Evolutionary conservation across 53 echinoderm and acorn worm species (phyloP), one percentile per base, ranked within the genome.

Genomic region (Mesocentrotus franciscanus): DNA sequence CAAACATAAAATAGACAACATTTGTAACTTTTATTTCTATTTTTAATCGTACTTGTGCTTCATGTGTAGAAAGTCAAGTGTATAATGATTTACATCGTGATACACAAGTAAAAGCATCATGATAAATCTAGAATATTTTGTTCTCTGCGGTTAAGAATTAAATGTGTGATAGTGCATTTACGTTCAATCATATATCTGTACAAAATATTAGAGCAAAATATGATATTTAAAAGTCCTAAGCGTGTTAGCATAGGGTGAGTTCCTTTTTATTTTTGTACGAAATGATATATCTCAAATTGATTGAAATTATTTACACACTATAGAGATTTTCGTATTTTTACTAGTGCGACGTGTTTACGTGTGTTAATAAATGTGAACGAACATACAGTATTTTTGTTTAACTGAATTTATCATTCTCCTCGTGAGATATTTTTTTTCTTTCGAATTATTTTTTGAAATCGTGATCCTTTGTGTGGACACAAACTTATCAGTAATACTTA

Each of bases 221-320:
- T 87, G 87, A 58, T 20, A 87, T 58, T 87, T 87, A 27, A 87
- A 59, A 87, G 87, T 87, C 58, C 87, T 87, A 87, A n/a, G 87
- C n/a, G 87, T 87, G 26, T 87, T 87, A 87, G 87, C 87, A 26
- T 87, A 87, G 93, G 72, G 32, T 30, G 60, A 49, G 78, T 93
- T 81, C 66, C 58, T 83, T 93, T 93, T 93, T 93, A 93, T 93
- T 93, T 93, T 93, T 93, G 93, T 93, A 93, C 93, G 83, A 93
- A 93, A 79, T 93, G 56, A 79, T 93, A 93, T 93, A 93, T 93
- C 93, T 56, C 61, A 60, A 42, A 79, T 34, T 93, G 75, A 36
- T 57, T 16, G 83, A 33, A 57, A 66, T 60, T 92, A 92, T 71
- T 64, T 92, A 92, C 92, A 64, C 10, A 92, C 10, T 62, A 62